A percentile compares a stretch with the other conserved stretches of the same genome.
These are phyloP conservation scores for Drosophila nikananu DNA, from an alignment of 1,140 invertebrate species.

Conservation along the genomic window DNA sequence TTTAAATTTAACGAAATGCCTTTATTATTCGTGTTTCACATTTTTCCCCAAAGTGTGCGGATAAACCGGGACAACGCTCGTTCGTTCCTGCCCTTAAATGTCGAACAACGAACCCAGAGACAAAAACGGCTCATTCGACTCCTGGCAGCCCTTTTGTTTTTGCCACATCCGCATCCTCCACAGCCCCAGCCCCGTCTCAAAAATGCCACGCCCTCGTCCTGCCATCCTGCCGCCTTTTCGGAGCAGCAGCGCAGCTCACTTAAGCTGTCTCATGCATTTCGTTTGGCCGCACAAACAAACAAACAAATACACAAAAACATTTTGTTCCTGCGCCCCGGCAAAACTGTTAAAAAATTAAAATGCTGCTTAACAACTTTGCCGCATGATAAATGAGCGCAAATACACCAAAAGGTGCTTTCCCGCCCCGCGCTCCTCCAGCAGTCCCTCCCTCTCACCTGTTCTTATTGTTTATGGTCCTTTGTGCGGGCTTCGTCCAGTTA, in stretches of 20 bases:
- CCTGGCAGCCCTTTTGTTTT: slow-evolving; percentile 64
- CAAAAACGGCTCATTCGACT: slow-evolving; percentile 65
- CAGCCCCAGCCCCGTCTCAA: slow-evolving; percentile 30
- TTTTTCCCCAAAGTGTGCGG: slow-evolving; percentile 45
- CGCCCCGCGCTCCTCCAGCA: background rate
- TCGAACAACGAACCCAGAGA: slow-evolving; percentile 80
- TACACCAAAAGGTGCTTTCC: slow-evolving; percentile 60
- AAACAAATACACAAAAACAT: slow-evolving; percentile 59
- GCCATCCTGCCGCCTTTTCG: slow-evolving; percentile 1
- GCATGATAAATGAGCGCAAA: slow-evolving; percentile 78
- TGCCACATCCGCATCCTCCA: slow-evolving; percentile 43
- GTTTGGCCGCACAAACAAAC: slow-evolving; percentile 52
- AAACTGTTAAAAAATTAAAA: slow-evolving; percentile 83
- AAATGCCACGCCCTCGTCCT: slow-evolving; percentile 15
- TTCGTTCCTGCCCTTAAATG: slow-evolving; percentile 74
- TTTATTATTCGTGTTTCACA: background rate
- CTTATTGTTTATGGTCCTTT: slow-evolving; percentile 67
- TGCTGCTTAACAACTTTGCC: slow-evolving; percentile 78
- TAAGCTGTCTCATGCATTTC: slow-evolving; percentile 59
- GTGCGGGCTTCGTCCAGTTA: slow-evolving; percentile 45
- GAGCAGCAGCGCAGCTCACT: slow-evolving; percentile 48
- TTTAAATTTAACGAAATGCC: background rate
- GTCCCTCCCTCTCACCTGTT: slow-evolving; percentile 32
- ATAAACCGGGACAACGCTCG: slow-evolving; percentile 66
- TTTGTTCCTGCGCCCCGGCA: slow-evolving; percentile 67